Evolutionary conservation across 2,113 vertebrate genomes (phyloP).

Genomic region (Aleadryas rufinucha): DNA sequence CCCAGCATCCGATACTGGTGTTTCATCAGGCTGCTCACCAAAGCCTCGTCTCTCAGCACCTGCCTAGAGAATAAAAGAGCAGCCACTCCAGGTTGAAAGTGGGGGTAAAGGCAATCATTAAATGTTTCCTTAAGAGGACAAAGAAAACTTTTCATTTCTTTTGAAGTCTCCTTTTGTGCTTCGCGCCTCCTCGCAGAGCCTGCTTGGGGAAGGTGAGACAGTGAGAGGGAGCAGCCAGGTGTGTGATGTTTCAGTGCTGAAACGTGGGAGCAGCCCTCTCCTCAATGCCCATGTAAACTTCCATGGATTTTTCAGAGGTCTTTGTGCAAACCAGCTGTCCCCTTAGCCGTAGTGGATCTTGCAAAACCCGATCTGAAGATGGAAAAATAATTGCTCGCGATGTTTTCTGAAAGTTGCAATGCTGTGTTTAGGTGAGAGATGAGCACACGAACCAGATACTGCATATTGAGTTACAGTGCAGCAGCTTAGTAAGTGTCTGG

Average conservation of each 20-base stretch:
- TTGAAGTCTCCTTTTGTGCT: background rate
- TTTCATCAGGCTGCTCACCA: background rate
- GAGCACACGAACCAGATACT: conserved; percentile 23
- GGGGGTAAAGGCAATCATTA: background rate
- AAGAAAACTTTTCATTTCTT: background rate
- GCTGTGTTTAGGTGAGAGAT: background rate
- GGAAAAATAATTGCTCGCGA: background rate
- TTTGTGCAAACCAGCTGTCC: background rate
- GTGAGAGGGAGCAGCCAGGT: background rate
- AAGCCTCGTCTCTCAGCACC: conserved; percentile 36
- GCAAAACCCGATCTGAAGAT: background rate
- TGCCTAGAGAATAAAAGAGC: background rate
- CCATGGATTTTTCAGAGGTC: background rate
- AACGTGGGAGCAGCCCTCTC: background rate
- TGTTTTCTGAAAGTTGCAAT: background rate
- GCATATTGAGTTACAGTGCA: conserved; percentile 9
- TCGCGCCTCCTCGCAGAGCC: background rate
- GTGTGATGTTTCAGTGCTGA: background rate
- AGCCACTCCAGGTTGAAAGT: background rate
- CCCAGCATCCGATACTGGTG: conserved; percentile 16
- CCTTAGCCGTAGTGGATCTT: background rate
- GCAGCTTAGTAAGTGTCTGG: conserved; percentile 8
- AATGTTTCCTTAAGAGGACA: background rate
- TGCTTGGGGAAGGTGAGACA: background rate
- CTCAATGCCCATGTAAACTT: background rate